Evolutionary conservation across 1,140 invertebrate species (phyloP), one percentile per base, ranked within the genome.

Genomic region (Hyphantria cunea): DNA sequence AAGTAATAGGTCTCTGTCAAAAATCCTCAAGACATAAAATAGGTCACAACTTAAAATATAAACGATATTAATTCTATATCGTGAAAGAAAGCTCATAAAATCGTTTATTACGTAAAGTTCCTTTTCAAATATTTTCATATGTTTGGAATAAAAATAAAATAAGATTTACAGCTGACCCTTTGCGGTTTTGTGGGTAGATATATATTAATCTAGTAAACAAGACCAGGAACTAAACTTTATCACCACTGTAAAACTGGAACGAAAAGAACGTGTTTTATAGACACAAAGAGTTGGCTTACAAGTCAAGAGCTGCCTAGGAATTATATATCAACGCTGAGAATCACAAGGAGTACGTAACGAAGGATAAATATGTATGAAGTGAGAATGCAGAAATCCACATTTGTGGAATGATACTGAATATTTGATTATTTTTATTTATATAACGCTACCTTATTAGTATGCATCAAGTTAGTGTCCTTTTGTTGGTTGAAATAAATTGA

Each of bases 101-200:
- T 32, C 53, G 17, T 56, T 37, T 41, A 56, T 45, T 56, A 47
- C 12, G 53, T 37, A 56, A 56, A 56, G 53, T 56, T 47, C 42
- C 53, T 56, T 56, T 47, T 56, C 53, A 14, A 12, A 47, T 31
- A 56, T 56, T 56, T 56, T 41, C 53, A 56, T 56, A 47, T 47
- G 53, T 45, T 47, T 56, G 32, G 42, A 41, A 32, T 37, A 47
- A 31, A 56, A 56, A 56, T 56, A 56, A 56, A 56, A 56, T 56
- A 56, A 56, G 53, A 56, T 56, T 56, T 56, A 56, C 52, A 39
- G 53, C 11, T 13, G 25, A 12, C 44, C 53, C 42, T 42, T 9
- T 44, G 42, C 42, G 41, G 42, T 44, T 44, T 14, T 44, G 53
- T 32, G 53, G 53, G 42, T n/a, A 34, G 53, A 56, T 56, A 56